A percentile compares a stretch with the other conserved stretches of the same genome.
phyloP scores from a whole-genome alignment of 2,113 vertebrate genomes.

The Lynx canadensis region DNA sequence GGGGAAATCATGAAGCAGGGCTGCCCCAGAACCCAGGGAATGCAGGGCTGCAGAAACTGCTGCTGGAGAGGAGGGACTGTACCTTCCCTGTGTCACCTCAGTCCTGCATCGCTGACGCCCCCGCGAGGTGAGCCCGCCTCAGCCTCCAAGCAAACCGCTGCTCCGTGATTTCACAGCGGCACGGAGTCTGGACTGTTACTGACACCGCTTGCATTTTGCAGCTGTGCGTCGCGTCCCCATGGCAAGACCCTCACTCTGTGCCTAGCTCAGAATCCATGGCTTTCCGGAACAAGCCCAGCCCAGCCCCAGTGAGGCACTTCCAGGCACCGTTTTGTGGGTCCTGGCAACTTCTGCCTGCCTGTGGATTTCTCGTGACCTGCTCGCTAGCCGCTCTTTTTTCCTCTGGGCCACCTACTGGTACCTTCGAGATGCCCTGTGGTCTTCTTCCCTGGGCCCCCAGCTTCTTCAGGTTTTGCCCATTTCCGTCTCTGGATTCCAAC shows the following conservation, averaged over 20 bases:
- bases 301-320: neutral
- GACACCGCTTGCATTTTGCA: neutral
- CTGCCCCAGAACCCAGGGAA: neutral
- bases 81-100: neutral
- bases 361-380: neutral
- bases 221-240: neutral
- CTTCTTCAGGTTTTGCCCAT: neutral
- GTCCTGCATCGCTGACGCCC: neutral
- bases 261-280: neutral
- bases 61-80: neutral
- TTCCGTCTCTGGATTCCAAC: neutral
- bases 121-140: neutral
- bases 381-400: neutral
- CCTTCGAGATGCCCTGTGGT: neutral
- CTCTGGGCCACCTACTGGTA: neutral
- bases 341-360: neutral
- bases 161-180: too few species aligned
- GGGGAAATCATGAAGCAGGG: neutral
- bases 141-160: neutral
- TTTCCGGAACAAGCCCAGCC: neutral
- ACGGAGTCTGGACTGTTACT: neutral
- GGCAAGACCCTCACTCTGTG: neutral
- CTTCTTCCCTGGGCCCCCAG: neutral
- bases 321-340: neutral
- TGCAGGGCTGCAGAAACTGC: neutral